Conservation (phyloP, 1,140 invertebrate genomes). For the Drosophila quadrilineata region DNA sequence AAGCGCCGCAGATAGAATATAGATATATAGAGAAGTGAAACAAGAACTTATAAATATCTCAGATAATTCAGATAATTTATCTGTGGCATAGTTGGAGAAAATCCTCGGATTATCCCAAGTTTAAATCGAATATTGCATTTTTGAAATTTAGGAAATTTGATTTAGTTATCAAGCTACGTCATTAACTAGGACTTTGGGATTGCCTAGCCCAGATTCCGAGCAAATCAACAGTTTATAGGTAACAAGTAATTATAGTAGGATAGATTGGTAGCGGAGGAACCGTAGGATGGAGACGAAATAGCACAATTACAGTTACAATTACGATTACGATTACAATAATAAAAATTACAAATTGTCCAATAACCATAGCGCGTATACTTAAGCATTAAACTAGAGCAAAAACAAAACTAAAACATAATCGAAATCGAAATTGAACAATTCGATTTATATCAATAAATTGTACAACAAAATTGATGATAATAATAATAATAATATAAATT, state of each 20-base stretch:
- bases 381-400: slow-evolving; percentile 38
- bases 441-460: slow-evolving; percentile 35
- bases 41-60: slow-evolving; percentile 37
- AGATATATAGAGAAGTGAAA: too few species aligned
- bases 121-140: background rate
- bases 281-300: background rate
- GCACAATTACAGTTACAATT: slow-evolving; percentile 29
- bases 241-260: too few species aligned
- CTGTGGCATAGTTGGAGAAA: slow-evolving; percentile 15
- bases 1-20: too few species aligned
- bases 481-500: too few species aligned
- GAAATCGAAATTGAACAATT: slow-evolving; percentile 56
- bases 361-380: slow-evolving; percentile 62
- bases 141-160: background rate
- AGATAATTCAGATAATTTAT: slow-evolving; percentile 3
- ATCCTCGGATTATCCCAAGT: background rate
- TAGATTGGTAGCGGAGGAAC: background rate
- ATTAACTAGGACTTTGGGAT: too few species aligned
- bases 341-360: too few species aligned
- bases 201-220: too few species aligned
- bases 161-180: too few species aligned
- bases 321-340: too few species aligned
- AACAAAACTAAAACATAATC: slow-evolving; percentile 41
- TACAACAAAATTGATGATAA: slow-evolving; percentile 50
- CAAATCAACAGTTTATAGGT: too few species aligned